These are phyloP conservation scores for Lagopus leucura DNA, from an alignment of 2,113 vertebrate genomes.

Conservation along the genomic window DNA sequence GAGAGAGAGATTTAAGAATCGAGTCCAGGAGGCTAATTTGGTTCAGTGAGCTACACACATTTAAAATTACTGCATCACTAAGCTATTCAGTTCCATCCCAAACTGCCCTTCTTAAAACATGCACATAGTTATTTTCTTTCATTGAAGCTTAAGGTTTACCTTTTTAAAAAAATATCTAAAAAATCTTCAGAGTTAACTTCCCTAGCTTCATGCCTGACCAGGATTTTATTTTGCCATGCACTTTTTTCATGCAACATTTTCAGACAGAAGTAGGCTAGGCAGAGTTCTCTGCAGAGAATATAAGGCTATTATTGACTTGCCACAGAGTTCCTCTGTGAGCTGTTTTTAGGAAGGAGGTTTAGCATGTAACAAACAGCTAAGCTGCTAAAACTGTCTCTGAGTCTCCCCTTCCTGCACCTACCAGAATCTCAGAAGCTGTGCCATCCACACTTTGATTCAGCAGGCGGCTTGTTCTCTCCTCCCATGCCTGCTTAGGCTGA, in stretches of 20 bases:
- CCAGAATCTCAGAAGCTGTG: background rate
- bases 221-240: background rate
- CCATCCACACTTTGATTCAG: background rate
- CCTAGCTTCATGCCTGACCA: background rate
- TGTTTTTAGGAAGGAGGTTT: constrained; percentile 24
- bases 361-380: constrained; percentile 1
- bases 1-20: background rate
- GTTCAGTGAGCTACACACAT: background rate
- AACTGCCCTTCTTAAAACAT: background rate
- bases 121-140: background rate
- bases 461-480: background rate
- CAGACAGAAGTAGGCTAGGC: background rate
- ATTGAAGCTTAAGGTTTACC: background rate
- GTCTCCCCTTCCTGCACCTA: background rate
- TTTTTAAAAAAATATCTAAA: background rate
- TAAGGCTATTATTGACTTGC: constrained; percentile 8
- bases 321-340: background rate
- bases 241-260: background rate
- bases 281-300: background rate
- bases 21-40: background rate
- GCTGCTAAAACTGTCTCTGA: background rate
- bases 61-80: background rate
- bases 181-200: background rate
- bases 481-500: background rate
- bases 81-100: background rate